Evolutionary conservation across 2,797 vertebrate species (phyloP), one percentile per base, ranked within the genome.

Genomic region (Rhynchotus rufescens): DNA sequence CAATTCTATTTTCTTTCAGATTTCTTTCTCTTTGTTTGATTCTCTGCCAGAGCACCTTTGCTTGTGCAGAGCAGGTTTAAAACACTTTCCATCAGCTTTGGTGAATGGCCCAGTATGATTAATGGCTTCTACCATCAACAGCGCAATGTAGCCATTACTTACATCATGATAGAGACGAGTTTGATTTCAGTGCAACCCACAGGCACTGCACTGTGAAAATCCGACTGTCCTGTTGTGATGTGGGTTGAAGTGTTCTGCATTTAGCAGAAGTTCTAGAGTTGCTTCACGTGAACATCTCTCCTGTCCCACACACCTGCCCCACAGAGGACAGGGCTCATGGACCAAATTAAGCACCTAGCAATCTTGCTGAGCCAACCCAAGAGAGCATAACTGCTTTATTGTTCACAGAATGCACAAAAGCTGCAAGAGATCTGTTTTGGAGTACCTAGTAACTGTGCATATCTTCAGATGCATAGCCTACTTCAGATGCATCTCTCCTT

Each of bases 41-140:
- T 4, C 22, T 67, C 42, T 75, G 28, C 10, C 36, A 82, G 15
- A 74, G 14, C 21, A 19, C 60, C 69, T 69, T 59, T 9, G 19
- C 20, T 42, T 45, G 9, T 30, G 11, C 45, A 80, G 34, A 60
- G 6, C 4, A 22, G 17, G 5, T 7, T 79, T 65, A 47, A 79
- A 66, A 47, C 22, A 20, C 12, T 68, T 30, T 9, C 25, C 49
- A 14, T 32, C 5, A 5, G 22, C 38, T 75, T 44, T 44, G 8
- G 6, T 62, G 4, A 0, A 0, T 14, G 17, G 2, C 15, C 5
- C 9, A 34, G 16, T 6, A 28, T 23, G 42, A 8, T 16, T 30
- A n/a, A 7, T 23, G 38, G 10, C 19, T 82, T 85, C 59, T 14
- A 82, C 4, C 6, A 40, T 21, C 38, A 66, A 13, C 17, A 78